Percentiles rank a stretch among this genome's conserved stretches.
Conservation (phyloP, 2,113 vertebrate species). For the Neogale vison region DNA sequence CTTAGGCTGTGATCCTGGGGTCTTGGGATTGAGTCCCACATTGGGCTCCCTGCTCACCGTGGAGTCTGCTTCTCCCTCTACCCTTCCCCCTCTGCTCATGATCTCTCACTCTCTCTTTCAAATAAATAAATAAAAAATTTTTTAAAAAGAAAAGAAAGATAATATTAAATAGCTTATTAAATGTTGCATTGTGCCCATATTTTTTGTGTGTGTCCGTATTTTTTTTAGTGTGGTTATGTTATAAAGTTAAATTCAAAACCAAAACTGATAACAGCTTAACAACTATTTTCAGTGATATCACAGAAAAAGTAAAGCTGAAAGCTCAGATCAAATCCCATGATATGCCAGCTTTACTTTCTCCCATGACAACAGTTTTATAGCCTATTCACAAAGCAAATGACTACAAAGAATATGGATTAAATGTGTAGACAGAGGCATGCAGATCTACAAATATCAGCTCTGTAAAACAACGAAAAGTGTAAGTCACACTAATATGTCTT, state of each 20-base stretch:
- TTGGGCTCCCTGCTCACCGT: too few species aligned
- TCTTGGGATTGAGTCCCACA: too few species aligned
- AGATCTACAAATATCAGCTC: background rate
- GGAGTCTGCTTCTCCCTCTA: too few species aligned
- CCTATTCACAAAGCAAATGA: background rate
- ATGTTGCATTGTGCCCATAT: background rate
- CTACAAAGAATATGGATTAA: background rate
- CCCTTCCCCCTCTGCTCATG: too few species aligned
- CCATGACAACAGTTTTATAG: background rate
- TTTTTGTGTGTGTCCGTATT: background rate
- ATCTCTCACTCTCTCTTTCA: too few species aligned
- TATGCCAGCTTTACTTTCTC: conserved; percentile 16
- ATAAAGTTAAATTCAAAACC: conserved; percentile 42
- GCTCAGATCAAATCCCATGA: background rate
- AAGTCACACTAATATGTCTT: background rate
- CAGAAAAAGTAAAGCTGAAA: conserved; percentile 9
- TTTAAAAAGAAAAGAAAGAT: conserved; percentile 12
- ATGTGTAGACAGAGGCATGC: background rate
- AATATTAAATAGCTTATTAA: conserved; percentile 3
- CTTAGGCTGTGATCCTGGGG: too few species aligned
- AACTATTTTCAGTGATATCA: background rate
- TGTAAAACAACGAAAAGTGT: conserved; percentile 41
- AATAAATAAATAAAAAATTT: too few species aligned
- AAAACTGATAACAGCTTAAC: conserved; percentile 1
- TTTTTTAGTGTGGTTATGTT: background rate